Conservation (phyloP, 2,113 vertebrate genomes). For the Syngnathoides biaculeatus region DNA sequence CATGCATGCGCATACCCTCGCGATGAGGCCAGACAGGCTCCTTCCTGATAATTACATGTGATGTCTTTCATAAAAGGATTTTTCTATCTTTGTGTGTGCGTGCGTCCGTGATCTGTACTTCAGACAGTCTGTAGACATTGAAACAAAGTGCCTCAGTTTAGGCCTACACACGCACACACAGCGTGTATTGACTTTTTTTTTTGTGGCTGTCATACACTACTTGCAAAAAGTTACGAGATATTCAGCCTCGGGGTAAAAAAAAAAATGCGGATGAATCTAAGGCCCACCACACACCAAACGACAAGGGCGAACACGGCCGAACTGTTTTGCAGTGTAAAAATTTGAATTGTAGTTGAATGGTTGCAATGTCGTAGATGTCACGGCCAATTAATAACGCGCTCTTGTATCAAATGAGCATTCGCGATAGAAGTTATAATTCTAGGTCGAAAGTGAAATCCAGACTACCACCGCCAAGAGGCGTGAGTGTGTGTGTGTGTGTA, state of each 20-base stretch:
- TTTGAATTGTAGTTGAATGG: too few species aligned
- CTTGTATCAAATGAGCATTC: too few species aligned
- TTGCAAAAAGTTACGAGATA: background rate
- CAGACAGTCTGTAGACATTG: conserved; percentile 24
- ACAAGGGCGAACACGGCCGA: too few species aligned
- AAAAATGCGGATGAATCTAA: background rate
- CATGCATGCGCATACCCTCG: background rate
- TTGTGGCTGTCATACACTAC: too few species aligned
- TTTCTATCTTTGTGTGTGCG: conserved; percentile 23
- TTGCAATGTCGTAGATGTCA: too few species aligned
- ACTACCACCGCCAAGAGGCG: too few species aligned
- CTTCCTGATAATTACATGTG: conserved; percentile 51
- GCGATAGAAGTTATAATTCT: too few species aligned
- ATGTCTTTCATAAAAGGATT: conserved; percentile 54
- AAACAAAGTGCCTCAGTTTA: conserved; percentile 8
- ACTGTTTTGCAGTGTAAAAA: too few species aligned
- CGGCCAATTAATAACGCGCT: too few species aligned
- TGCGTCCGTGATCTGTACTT: conserved; percentile 11
- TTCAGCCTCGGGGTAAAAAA: background rate
- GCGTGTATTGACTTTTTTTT: background rate
- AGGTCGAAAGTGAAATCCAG: too few species aligned
- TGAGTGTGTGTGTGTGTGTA: too few species aligned
- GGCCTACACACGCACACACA: background rate
- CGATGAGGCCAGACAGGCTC: conserved; percentile 17
- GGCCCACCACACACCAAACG: background rate